phyloP scores from a whole-genome alignment of 2,888 invertebrate genomes.

The Pristionchus entomophagus region DNA sequence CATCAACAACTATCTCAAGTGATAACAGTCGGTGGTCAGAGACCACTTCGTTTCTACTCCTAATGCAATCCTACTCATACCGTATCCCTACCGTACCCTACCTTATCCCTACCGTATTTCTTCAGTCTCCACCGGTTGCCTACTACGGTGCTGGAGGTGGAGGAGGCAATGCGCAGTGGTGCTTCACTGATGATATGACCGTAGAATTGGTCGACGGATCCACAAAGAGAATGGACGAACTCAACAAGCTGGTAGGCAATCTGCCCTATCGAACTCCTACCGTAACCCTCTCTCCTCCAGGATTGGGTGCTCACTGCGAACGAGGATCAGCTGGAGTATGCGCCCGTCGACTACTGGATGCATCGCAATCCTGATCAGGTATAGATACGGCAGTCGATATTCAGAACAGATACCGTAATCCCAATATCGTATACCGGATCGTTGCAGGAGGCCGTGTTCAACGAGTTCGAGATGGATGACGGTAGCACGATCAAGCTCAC shows the following conservation, averaged over 20 bases:
- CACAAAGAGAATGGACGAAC: conserved; percentile 72
- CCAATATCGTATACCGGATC: background rate
- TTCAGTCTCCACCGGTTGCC: background rate
- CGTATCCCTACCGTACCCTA: background rate
- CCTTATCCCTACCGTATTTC: background rate
- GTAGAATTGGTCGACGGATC: conserved; percentile 58
- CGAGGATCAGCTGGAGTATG: conserved; percentile 51
- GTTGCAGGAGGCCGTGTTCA: conserved; percentile 58
- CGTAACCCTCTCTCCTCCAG: background rate
- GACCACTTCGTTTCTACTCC: background rate
- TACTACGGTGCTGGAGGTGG: background rate
- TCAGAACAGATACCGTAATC: background rate
- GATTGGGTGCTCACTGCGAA: background rate
- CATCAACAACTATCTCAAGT: too few relatives aligned
- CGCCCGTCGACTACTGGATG: conserved; percentile 70
- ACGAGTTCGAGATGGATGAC: conserved; percentile 57
- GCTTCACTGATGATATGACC: conserved; percentile 69
- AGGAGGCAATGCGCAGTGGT: conserved; percentile 58
- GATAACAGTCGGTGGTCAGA: background rate
- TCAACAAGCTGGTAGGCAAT: conserved; percentile 51
- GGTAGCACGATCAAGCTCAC: conserved; percentile 70
- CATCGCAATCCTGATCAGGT: conserved; percentile 64
- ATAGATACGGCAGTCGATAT: background rate
- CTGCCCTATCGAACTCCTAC: background rate
- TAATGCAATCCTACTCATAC: background rate